These are phyloP conservation scores for Trigoniulus corallinus DNA, from an alignment of 1,140 invertebrate species.

Conservation along the genomic window DNA sequence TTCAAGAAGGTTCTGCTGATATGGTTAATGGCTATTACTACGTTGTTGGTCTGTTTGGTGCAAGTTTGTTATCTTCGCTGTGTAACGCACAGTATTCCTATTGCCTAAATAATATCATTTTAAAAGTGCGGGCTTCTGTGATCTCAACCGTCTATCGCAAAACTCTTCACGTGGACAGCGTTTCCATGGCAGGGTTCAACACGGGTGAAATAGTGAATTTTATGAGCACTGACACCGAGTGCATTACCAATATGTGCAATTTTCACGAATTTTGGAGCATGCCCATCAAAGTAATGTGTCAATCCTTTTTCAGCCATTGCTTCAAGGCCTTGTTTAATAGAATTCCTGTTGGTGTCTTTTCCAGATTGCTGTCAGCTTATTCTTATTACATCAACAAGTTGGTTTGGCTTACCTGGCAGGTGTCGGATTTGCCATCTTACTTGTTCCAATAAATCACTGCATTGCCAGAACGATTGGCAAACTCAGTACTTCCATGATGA, in stretches of 20 bases:
- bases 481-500: slow-evolving; percentile 76
- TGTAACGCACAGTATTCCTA: slow-evolving; percentile 80
- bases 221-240: slow-evolving; percentile 88
- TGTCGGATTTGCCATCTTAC: slow-evolving; percentile 59
- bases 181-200: slow-evolving; percentile 32
- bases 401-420: slow-evolving; percentile 82
- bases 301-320: neutral
- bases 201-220: slow-evolving; percentile 87
- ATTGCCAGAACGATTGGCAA: slow-evolving; percentile 78
- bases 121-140: slow-evolving; percentile 71
- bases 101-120: slow-evolving; percentile 58
- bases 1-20: slow-evolving; percentile 51
- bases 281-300: slow-evolving; percentile 56
- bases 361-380: slow-evolving; percentile 60
- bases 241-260: slow-evolving; percentile 86
- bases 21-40: slow-evolving; percentile 56
- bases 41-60: slow-evolving; percentile 47
- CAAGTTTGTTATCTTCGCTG: slow-evolving; percentile 48
- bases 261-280: slow-evolving; percentile 96
- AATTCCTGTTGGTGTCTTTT: slow-evolving; percentile 15
- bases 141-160: slow-evolving; percentile 76
- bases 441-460: slow-evolving; percentile 88
- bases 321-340: neutral
- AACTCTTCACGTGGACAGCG: slow-evolving; percentile 36
- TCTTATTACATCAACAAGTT: slow-evolving; percentile 69